A percentile compares a stretch with the other conserved stretches of the same genome.
phyloP scores from a whole-genome alignment of 2,888 invertebrate genomes.

The Marronus borbonicus region DNA sequence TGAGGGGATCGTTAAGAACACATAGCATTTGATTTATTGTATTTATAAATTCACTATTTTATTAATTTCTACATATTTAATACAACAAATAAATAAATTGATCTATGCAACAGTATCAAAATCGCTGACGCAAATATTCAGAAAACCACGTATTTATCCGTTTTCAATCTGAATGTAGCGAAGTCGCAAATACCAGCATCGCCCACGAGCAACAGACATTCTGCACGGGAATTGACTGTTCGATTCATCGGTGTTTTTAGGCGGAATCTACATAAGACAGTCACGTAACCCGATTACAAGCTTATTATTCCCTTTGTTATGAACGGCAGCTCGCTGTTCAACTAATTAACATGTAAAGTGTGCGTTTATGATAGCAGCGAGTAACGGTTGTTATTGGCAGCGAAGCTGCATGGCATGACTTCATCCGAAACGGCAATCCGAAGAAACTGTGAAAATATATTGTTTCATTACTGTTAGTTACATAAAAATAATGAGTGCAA shows the following conservation, averaged over 20 bases:
- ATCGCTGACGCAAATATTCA: neutral
- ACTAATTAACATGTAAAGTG: neutral
- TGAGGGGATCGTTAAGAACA: too few species aligned
- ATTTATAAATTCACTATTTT: too few species aligned
- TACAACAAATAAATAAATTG: too few species aligned
- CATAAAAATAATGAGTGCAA: slow-evolving; percentile 6
- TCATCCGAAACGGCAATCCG: slow-evolving; percentile 34
- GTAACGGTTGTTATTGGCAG: slow-evolving; percentile 3
- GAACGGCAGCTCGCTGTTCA: neutral
- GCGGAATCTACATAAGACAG: slow-evolving; percentile 21
- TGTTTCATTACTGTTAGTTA: neutral
- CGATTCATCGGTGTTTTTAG: slow-evolving; percentile 40
- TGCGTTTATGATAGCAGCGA: slow-evolving; percentile 1
- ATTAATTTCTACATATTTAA: too few species aligned
- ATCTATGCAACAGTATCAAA: too few species aligned
- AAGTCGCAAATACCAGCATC: neutral
- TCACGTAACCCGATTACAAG: slow-evolving; percentile 29
- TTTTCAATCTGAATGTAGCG: slow-evolving; percentile 5
- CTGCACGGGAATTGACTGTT: slow-evolving; percentile 32
- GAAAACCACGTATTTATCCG: neutral
- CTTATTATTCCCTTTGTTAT: slow-evolving; percentile 7
- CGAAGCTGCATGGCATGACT: neutral
- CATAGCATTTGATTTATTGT: too few species aligned
- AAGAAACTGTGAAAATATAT: slow-evolving; percentile 4
- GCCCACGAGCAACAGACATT: slow-evolving; percentile 24